phyloP scores from a whole-genome alignment of 2,797 vertebrate species.

The Tokudaia tokunoshimensis region DNA sequence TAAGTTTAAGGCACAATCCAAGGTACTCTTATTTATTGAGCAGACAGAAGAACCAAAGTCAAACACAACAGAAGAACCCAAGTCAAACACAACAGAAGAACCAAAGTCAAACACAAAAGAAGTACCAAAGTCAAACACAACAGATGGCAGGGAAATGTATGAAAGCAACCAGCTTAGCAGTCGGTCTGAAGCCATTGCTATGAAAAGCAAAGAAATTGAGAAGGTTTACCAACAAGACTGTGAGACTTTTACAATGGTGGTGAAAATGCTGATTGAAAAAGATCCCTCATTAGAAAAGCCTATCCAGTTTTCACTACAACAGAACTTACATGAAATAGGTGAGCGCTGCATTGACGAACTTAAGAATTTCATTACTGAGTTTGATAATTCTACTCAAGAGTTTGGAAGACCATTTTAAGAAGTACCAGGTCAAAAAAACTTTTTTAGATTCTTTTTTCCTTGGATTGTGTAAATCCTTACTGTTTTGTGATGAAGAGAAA shows the following conservation, averaged over 20 bases:
- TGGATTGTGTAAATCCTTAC: conserved; percentile 79
- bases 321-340: conserved; percentile 94
- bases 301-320: conserved; percentile 92
- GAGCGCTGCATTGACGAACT: conserved; percentile 93
- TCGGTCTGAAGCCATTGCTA: conserved; percentile 90
- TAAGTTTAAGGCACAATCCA: conserved; percentile 85
- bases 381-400: conserved; percentile 90
- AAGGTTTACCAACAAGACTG: conserved; percentile 96
- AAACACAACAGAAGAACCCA: too few relatives aligned
- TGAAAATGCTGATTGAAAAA: conserved; percentile 96
- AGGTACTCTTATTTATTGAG: too few relatives aligned
- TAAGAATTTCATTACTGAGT: conserved; percentile 87
- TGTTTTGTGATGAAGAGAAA: conserved; percentile 72
- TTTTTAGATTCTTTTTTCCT: background rate
- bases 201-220: conserved; percentile 91
- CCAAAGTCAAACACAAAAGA: conserved; percentile 76
- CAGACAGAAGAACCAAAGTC: too few relatives aligned
- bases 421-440: conserved; percentile 78
- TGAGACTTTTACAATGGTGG: conserved; percentile 96
- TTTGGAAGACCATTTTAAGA: conserved; percentile 86
- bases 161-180: conserved; percentile 85
- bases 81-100: conserved; percentile 77
- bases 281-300: conserved; percentile 93
- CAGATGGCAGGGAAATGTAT: conserved; percentile 82
- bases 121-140: too few relatives aligned